Evolutionary conservation across 2,113 vertebrate species (phyloP).

Genomic region (Acrocephalus kingi): DNA sequence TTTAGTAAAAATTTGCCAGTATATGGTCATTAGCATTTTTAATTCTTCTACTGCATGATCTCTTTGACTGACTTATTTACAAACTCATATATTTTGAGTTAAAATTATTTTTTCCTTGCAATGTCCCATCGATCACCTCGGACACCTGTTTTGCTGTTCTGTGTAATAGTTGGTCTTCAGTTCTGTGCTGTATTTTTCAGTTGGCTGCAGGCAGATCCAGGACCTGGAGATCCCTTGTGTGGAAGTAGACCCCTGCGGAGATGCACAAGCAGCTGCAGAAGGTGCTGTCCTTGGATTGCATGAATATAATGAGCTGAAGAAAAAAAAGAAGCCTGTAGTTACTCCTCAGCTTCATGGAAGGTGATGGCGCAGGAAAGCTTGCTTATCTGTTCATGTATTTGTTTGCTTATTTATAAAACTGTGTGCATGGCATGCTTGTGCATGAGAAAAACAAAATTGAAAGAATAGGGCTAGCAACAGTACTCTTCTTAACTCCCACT

Average conservation of each 20-base stretch:
- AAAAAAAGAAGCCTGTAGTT: constrained; percentile 86
- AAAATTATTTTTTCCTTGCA: not conserved
- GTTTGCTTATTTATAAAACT: not conserved
- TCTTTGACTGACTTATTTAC: not conserved
- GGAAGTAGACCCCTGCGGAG: constrained; percentile 93
- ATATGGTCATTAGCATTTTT: not conserved
- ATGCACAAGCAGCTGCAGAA: constrained; percentile 92
- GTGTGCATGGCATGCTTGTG: not conserved
- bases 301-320: constrained; percentile 90
- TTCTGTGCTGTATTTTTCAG: constrained; percentile 64
- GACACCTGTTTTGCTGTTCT: not conserved
- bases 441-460: not conserved
- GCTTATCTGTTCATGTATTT: not conserved
- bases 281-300: constrained; percentile 89
- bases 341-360: constrained; percentile 82
- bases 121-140: not conserved
- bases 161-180: not conserved
- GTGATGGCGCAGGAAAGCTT: constrained; percentile 67
- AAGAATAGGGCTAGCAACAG: not conserved
- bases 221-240: constrained; percentile 86
- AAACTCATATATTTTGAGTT: not conserved
- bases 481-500: not conserved
- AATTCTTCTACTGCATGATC: not conserved
- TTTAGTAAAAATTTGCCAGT: not conserved
- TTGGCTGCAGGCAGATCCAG: constrained; percentile 87